These are phyloP conservation scores for Synanceia verrucosa DNA, from an alignment of 2,797 vertebrate species.

Conservation along the genomic window DNA sequence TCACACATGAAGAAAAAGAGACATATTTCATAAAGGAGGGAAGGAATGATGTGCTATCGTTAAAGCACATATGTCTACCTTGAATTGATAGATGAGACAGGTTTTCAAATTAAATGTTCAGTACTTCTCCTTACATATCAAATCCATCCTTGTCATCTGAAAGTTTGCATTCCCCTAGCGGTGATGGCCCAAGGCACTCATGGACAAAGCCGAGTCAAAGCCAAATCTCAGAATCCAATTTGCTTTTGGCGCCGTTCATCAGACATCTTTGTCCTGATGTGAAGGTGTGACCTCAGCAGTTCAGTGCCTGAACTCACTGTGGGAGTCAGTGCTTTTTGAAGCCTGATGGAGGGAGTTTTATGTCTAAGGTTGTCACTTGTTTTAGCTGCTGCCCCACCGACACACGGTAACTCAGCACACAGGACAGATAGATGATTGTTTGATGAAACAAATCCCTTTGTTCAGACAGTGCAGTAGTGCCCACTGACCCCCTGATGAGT, in stretches of 20 bases:
- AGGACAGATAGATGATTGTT: slow-evolving; percentile 2
- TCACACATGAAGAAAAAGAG: slow-evolving; percentile 29
- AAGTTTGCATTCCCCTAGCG: slow-evolving; percentile 29
- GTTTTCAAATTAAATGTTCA: slow-evolving; percentile 33
- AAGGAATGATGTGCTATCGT: slow-evolving; percentile 9
- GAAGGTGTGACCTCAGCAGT: slow-evolving; percentile 48
- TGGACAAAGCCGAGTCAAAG: slow-evolving; percentile 43
- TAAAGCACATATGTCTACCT: slow-evolving; percentile 12
- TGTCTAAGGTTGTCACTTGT: slow-evolving; percentile 30
- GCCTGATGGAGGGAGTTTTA: slow-evolving; percentile 43
- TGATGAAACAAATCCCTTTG: not conserved
- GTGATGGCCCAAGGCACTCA: slow-evolving; percentile 33
- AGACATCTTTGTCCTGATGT: slow-evolving; percentile 56
- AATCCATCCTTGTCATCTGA: slow-evolving; percentile 34
- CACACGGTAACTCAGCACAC: not conserved
- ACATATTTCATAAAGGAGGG: slow-evolving; percentile 21
- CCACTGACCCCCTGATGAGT: not conserved
- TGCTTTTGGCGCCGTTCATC: slow-evolving; percentile 46
- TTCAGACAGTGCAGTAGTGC: not conserved
- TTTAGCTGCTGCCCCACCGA: slow-evolving; percentile 5
- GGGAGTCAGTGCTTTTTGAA: slow-evolving; percentile 57
- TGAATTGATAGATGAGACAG: slow-evolving; percentile 31
- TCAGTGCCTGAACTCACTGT: slow-evolving; percentile 33
- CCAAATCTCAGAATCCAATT: slow-evolving; percentile 43
- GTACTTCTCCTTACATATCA: slow-evolving; percentile 20